Conservation (phyloP, 1,140 invertebrate genomes). For the Hyles vespertilio region DNA sequence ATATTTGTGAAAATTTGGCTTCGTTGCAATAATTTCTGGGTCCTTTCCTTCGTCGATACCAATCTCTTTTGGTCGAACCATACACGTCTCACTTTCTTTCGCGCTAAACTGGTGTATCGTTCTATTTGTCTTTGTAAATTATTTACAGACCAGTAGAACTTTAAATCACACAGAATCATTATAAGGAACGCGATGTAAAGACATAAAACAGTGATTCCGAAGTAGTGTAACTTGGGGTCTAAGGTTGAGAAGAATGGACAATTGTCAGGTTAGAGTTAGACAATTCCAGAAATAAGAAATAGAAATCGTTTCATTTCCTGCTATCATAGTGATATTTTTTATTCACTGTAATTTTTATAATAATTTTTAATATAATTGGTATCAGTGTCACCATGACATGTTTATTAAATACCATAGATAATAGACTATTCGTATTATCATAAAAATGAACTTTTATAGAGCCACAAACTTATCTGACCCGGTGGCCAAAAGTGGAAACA, state of each 20-base stretch:
- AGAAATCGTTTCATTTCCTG: conserved; percentile 18
- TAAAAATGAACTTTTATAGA: no score
- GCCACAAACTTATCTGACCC: no score
- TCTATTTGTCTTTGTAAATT: conserved; percentile 42
- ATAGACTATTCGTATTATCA: no score
- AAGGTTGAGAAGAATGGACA: conserved; percentile 43
- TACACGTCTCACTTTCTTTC: conserved; percentile 46
- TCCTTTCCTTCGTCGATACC: conserved; percentile 41
- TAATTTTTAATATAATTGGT: background rate
- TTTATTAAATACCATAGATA: background rate
- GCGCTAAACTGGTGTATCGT: conserved; percentile 42
- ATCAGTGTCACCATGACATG: background rate
- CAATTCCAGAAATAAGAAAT: conserved; percentile 56
- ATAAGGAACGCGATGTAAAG: conserved; percentile 43
- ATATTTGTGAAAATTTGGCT: conserved; percentile 36
- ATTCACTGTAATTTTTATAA: conserved; percentile 11
- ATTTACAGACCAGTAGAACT: conserved; percentile 51
- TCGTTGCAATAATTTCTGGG: conserved; percentile 43
- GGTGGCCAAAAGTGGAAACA: no score
- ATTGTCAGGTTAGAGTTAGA: conserved; percentile 39
- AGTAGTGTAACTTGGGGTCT: conserved; percentile 48
- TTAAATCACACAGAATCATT: conserved; percentile 43
- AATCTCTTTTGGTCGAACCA: conserved; percentile 43
- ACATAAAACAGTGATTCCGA: conserved; percentile 30
- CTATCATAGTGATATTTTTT: conserved; percentile 27